phyloP scores from a whole-genome alignment of 2,888 invertebrate species.

The Pristionchus fissidentatus region DNA sequence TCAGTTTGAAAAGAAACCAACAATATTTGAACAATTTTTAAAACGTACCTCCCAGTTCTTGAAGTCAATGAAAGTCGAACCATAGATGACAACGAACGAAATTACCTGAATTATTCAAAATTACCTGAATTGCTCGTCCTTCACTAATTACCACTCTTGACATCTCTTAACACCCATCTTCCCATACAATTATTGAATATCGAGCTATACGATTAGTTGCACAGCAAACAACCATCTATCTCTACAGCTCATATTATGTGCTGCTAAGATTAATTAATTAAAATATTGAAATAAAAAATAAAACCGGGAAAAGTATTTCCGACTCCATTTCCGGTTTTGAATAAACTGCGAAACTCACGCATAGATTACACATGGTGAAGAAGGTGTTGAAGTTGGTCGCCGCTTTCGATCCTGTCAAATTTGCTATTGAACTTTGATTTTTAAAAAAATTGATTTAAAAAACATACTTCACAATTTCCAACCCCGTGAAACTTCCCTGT shows the following conservation, averaged over 20 bases:
- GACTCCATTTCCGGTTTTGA: too few species aligned
- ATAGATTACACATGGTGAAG: conserved; percentile 69
- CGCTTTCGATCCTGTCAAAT: conserved; percentile 70
- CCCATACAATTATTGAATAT: too few species aligned
- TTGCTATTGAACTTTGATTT: too few species aligned
- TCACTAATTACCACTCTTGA: neutral
- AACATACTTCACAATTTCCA: too few species aligned
- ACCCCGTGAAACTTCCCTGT: too few species aligned
- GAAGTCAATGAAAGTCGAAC: conserved; percentile 87
- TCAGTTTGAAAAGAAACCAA: neutral
- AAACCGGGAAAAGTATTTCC: neutral
- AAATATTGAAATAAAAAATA: neutral
- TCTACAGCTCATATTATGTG: too few species aligned
- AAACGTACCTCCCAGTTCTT: conserved; percentile 82
- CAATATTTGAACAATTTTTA: neutral
- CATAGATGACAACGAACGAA: conserved; percentile 80
- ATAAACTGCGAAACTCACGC: conserved; percentile 23
- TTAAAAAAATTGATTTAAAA: too few species aligned
- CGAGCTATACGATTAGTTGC: too few species aligned
- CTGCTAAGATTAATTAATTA: neutral
- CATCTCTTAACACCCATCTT: too few species aligned
- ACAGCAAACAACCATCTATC: too few species aligned
- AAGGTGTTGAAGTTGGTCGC: conserved; percentile 76
- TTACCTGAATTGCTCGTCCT: neutral
- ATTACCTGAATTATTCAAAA: conserved; percentile 74